Evolutionary conservation across 2,888 invertebrate species (phyloP).

Genomic region (Biston stratarius): DNA sequence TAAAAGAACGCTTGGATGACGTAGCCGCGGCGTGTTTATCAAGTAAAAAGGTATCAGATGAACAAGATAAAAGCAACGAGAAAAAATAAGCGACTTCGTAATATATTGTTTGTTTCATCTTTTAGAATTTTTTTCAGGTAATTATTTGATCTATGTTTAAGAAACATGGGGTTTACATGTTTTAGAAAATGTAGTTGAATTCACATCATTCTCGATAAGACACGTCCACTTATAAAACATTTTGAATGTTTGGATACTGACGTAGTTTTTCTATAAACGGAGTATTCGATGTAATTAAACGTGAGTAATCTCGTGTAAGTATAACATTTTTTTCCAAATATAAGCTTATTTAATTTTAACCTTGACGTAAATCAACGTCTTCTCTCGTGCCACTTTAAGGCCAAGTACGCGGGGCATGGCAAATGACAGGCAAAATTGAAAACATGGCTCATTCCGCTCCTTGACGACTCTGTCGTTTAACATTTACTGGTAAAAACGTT

Average conservation of each 20-base stretch:
- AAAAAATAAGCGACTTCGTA: constrained; percentile 13
- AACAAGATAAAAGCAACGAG: constrained; percentile 46
- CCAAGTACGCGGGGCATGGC: constrained; percentile 2
- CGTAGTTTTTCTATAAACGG: too few species aligned
- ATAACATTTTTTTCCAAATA: not conserved
- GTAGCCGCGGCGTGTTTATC: constrained; percentile 50
- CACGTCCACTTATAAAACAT: not conserved
- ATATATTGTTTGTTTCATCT: constrained; percentile 2
- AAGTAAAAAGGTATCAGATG: constrained; percentile 55
- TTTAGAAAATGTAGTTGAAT: not conserved
- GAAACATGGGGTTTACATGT: not conserved
- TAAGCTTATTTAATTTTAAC: constrained; percentile 15
- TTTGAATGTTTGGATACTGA: not conserved
- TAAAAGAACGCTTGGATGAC: constrained; percentile 53
- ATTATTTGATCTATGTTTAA: not conserved
- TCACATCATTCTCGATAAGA: not conserved
- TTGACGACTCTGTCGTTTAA: constrained; percentile 32
- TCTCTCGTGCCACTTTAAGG: constrained; percentile 6
- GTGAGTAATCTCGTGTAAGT: too few species aligned
- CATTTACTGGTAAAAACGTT: constrained; percentile 31
- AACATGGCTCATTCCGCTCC: constrained; percentile 21
- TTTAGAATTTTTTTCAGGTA: not conserved
- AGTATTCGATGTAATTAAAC: too few species aligned
- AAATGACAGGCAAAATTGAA: constrained; percentile 22
- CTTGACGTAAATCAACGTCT: constrained; percentile 27